Evolutionary conservation across 2,888 invertebrate genomes (phyloP).

Genomic region (Drosophila stalkeri): DNA sequence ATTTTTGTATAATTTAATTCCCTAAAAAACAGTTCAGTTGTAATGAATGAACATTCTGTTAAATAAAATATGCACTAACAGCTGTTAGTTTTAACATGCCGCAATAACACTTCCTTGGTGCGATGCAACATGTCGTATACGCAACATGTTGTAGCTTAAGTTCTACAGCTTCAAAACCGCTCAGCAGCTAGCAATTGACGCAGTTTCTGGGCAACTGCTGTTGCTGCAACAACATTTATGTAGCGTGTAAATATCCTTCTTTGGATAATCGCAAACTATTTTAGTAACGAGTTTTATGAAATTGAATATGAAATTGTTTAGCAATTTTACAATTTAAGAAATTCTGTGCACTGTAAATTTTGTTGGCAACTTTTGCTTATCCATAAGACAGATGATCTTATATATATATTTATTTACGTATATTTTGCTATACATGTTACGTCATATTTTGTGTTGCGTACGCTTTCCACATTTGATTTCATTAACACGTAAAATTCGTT

Average conservation of each 20-base stretch:
- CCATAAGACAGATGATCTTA: not conserved
- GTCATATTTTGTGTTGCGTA: constrained; percentile 14
- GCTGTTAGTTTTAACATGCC: constrained; percentile 27
- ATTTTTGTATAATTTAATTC: not conserved
- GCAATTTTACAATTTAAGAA: not conserved
- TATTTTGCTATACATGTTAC: not conserved
- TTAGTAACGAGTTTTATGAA: not conserved
- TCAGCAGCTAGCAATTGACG: not conserved
- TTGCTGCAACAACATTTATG: constrained; percentile 20
- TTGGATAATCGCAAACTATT: constrained; percentile 8
- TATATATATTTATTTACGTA: not conserved
- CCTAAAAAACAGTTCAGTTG: not conserved
- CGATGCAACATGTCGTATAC: constrained; percentile 45
- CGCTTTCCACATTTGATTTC: constrained; percentile 67
- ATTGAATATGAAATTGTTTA: not conserved
- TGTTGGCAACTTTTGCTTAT: not conserved
- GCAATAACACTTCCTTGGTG: constrained; percentile 26
- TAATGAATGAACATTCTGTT: not conserved
- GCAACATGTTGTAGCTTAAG: constrained; percentile 45
- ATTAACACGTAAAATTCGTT: constrained; percentile 76
- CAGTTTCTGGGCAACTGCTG: constrained; percentile 49
- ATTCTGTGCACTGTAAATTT: not conserved
- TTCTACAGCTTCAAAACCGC: not conserved
- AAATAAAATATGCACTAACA: not conserved
- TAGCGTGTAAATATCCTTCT: not conserved